Evolutionary conservation across 2,888 invertebrate genomes (phyloP).

Genomic region (Phalangium opilio): DNA sequence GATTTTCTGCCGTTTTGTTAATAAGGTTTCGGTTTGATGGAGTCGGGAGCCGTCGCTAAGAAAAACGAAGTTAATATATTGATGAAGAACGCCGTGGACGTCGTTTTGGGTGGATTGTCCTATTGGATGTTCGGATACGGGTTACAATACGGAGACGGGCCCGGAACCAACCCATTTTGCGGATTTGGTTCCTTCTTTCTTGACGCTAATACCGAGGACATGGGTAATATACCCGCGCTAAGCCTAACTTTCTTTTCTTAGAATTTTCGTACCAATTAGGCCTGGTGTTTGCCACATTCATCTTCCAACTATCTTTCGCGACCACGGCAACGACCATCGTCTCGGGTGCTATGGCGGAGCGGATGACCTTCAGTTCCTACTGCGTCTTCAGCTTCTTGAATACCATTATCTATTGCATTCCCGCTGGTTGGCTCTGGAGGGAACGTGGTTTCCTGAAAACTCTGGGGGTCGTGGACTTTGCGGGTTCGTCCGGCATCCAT

Average conservation of each 20-base stretch:
- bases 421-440: constrained; percentile 41
- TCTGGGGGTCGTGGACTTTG: constrained; percentile 78
- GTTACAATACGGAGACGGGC: constrained; percentile 25
- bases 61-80: constrained; percentile 22
- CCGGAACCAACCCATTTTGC: constrained; percentile 28
- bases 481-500: constrained; percentile 77
- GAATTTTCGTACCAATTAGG: too few relatives aligned
- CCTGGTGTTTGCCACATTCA: constrained; percentile 28
- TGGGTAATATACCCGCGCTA: constrained; percentile 20
- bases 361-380: constrained; percentile 23
- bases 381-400: constrained; percentile 77
- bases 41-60: constrained; percentile 21
- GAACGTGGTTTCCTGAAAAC: constrained; percentile 56
- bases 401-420: constrained; percentile 76
- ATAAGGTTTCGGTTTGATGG: constrained; percentile 20
- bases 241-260: too few relatives aligned
- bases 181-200: constrained; percentile 33
- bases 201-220: constrained; percentile 25
- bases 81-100: constrained; percentile 22
- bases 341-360: constrained; percentile 21
- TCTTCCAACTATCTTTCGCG: constrained; percentile 50
- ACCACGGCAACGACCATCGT: constrained; percentile 50
- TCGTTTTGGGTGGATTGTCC: constrained; percentile 20
- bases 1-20: constrained; percentile 1
- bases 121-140: constrained; percentile 22